Evolutionary conservation across 2,888 invertebrate species (phyloP), one percentile per base, ranked within the genome.

Genomic region (Tipula unca): DNA sequence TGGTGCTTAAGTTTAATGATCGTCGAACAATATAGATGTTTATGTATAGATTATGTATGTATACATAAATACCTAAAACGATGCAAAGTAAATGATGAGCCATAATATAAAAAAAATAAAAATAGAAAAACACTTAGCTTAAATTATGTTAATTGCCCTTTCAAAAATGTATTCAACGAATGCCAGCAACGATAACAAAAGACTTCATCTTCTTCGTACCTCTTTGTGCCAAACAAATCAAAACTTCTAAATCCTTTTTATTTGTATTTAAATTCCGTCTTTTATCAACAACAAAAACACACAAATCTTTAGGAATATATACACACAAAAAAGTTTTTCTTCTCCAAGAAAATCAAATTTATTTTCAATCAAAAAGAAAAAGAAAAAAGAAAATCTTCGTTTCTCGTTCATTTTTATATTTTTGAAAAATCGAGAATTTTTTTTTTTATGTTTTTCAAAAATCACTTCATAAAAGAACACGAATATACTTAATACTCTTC

Each of bases 91-190:
- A 25, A 69, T 25, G 25, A 54, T 17, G 4, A 4, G 48, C 5
- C 48, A 69, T 1, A n/a, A 48, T 48, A n/a, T 10, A 69, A 17
- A 17, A 17, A 54, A 48, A 48, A 39, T 39, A 10, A 39, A n/a
- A n/a, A 48, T 48, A 69, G 25, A 69, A 69, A 69, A 69, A 69
- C 69, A 69, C 69, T 69, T 69, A 69, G 69, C 69, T 69, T 69
- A 69, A 69, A 69, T 69, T 69, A 69, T 69, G 69, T 69, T 69
- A 69, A 69, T 69, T 69, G 69, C 69, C 69, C 69, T 69, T 69
- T 69, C 69, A 69, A 69, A 69, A 25, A 25, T n/a, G 10, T 69
- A 25, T 69, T 69, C 69, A 69, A 69, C 69, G 69, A 69, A 69
- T 69, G 69, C 69, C 69, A 25, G 69, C 69, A 8, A 69, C n/a